These are phyloP conservation scores for Enteromius mattozi DNA, from an alignment of 2,797 vertebrate genomes.

Conservation along the genomic window DNA sequence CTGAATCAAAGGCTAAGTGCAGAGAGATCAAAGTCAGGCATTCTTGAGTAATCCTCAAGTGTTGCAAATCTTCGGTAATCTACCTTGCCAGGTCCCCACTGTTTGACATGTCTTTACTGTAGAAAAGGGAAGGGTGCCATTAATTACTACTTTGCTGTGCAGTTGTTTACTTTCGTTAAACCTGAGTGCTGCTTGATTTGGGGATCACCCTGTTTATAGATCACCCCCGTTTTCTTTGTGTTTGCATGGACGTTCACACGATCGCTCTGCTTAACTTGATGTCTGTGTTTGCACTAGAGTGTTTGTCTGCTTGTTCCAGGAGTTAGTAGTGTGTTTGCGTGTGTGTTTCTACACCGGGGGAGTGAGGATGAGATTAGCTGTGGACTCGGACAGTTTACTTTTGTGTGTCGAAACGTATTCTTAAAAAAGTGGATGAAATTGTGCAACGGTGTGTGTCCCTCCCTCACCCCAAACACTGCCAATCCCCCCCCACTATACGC, in stretches of 20 bases:
- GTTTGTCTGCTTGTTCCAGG: slow-evolving; percentile 66
- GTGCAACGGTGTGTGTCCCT: slow-evolving; percentile 43
- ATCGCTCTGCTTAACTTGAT: slow-evolving; percentile 42
- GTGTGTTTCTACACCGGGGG: slow-evolving; percentile 41
- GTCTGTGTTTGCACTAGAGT: slow-evolving; percentile 68
- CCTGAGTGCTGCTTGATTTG: slow-evolving; percentile 71
- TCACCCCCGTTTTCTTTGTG: slow-evolving; percentile 64
- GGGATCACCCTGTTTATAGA: slow-evolving; percentile 51
- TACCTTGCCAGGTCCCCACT: slow-evolving; percentile 71
- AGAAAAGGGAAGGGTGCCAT: slow-evolving; percentile 77
- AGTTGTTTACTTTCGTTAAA: slow-evolving; percentile 76
- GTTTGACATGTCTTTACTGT: slow-evolving; percentile 82
- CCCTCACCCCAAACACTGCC: slow-evolving; percentile 36
- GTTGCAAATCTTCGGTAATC: slow-evolving; percentile 81
- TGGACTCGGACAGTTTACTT: slow-evolving; percentile 68
- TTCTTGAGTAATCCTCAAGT: slow-evolving; percentile 78
- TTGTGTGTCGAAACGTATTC: slow-evolving; percentile 66
- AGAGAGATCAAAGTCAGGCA: slow-evolving; percentile 77
- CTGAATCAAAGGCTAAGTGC: slow-evolving; percentile 77
- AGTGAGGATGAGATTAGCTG: slow-evolving; percentile 70
- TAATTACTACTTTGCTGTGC: slow-evolving; percentile 71
- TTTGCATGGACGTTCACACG: slow-evolving; percentile 63
- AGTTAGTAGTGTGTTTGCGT: slow-evolving; percentile 46
- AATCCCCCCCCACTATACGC: slow-evolving; percentile 6
- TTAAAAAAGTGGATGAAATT: slow-evolving; percentile 50